These are phyloP conservation scores for Hypercompe scribonia DNA, from an alignment of 2,888 invertebrate species.

Conservation along the genomic window DNA sequence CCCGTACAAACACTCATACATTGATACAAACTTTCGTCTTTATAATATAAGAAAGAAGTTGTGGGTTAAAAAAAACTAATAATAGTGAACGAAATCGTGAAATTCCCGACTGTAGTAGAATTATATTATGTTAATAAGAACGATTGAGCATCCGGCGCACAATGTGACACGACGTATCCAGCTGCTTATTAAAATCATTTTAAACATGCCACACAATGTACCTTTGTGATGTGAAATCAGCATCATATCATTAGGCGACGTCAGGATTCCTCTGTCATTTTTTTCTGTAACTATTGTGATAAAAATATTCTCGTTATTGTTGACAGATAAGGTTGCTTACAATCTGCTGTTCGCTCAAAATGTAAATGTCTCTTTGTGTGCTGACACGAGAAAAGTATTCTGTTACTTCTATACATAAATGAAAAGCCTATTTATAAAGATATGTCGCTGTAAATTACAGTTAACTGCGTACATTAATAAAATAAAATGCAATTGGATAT, in stretches of 20 bases:
- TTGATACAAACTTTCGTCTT: no score
- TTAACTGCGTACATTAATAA: not conserved
- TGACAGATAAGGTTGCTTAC: conserved; percentile 37
- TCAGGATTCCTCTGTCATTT: conserved; percentile 28
- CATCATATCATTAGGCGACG: conserved; percentile 41
- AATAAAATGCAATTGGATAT: not conserved
- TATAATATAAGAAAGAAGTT: no score
- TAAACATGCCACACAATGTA: conserved; percentile 62
- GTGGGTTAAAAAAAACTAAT: conserved; percentile 22
- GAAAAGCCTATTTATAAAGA: not conserved
- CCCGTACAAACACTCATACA: no score
- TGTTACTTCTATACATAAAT: not conserved
- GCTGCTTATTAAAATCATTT: conserved; percentile 64
- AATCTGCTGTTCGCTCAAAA: conserved; percentile 30
- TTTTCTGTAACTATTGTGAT: conserved; percentile 31
- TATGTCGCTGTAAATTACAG: not conserved
- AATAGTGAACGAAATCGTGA: conserved; percentile 49
- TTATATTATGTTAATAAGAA: conserved; percentile 73
- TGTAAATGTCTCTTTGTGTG: conserved; percentile 39
- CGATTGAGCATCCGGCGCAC: conserved; percentile 71
- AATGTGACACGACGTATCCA: conserved; percentile 62
- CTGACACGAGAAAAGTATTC: conserved; percentile 14
- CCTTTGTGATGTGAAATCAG: conserved; percentile 51
- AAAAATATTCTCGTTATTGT: conserved; percentile 34
- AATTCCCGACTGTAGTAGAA: conserved; percentile 56